Percentiles rank a stretch among this genome's conserved stretches.
phyloP scores from a whole-genome alignment of 1,140 invertebrate species.

The Oryzaephilus surinamensis region DNA sequence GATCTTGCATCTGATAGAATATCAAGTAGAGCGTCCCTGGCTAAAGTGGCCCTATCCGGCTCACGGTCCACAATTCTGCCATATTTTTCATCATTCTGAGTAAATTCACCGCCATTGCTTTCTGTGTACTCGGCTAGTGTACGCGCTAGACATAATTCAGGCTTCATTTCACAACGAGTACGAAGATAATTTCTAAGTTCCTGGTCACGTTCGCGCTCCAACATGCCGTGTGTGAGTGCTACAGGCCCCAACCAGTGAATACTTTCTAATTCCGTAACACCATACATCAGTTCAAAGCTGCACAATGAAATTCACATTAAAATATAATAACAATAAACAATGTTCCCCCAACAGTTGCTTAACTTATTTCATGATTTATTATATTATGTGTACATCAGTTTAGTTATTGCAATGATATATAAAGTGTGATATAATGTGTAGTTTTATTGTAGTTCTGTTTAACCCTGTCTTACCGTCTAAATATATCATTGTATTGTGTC shows the following conservation, averaged over 20 bases:
- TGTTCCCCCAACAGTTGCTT: background rate
- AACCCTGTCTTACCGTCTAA: constrained; percentile 49
- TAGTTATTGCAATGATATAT: background rate
- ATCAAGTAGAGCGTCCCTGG: constrained; percentile 71
- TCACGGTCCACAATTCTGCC: constrained; percentile 33
- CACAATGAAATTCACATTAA: background rate
- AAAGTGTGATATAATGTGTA: no score
- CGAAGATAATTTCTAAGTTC: constrained; percentile 67
- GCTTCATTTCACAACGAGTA: constrained; percentile 49
- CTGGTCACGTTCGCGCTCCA: constrained; percentile 64
- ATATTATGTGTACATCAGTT: no score
- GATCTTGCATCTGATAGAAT: constrained; percentile 79
- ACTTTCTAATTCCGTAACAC: constrained; percentile 79
- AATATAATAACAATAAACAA: constrained; percentile 1
- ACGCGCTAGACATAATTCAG: constrained; percentile 49
- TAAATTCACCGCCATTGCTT: constrained; percentile 27
- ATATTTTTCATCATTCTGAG: constrained; percentile 10
- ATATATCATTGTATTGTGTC: constrained; percentile 57
- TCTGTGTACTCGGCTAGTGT: constrained; percentile 53
- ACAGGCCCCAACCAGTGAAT: constrained; percentile 68
- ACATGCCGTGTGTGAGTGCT: constrained; percentile 68
- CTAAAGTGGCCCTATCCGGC: constrained; percentile 29
- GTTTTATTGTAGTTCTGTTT: no score
- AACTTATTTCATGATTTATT: background rate
- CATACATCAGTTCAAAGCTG: constrained; percentile 81